Percentiles rank a stretch among this genome's conserved stretches.
These are phyloP conservation scores for Pelecanoides urinatrix DNA, from an alignment of 2,113 vertebrate species.

Conservation along the genomic window DNA sequence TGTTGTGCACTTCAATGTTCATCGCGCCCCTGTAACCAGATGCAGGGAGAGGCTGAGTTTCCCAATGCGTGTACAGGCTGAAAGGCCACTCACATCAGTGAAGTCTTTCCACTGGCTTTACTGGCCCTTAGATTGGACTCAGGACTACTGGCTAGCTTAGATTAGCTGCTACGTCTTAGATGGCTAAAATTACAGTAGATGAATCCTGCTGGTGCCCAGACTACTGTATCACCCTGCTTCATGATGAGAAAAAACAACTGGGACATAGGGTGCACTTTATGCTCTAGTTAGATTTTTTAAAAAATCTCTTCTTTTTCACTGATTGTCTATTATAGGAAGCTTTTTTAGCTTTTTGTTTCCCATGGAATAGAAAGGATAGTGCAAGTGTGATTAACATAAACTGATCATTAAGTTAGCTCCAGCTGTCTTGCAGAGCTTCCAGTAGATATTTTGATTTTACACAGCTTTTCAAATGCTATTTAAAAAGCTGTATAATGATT, in stretches of 20 bases:
- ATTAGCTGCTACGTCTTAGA: neutral
- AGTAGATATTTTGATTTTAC: neutral
- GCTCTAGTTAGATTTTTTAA: neutral
- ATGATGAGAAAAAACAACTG: neutral
- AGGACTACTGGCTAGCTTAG: neutral
- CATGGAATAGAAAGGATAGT: neutral
- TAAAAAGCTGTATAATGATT: neutral
- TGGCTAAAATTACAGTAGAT: neutral
- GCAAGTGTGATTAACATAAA: neutral
- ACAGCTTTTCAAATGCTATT: neutral
- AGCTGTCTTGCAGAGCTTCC: neutral
- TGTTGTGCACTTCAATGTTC: constrained; percentile 74
- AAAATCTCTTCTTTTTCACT: neutral
- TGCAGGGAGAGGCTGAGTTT: constrained; percentile 9
- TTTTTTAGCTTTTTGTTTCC: neutral
- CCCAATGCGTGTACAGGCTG: accelerated
- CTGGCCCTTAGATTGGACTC: neutral
- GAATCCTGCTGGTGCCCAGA: neutral
- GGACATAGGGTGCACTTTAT: neutral
- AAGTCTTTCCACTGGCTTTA: neutral
- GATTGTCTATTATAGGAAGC: neutral
- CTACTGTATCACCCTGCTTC: neutral
- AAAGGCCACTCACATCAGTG: neutral
- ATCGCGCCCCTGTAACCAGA: constrained; percentile 68
- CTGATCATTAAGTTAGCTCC: neutral